Percentiles rank a stretch among this genome's conserved stretches.
Evolutionary conservation across 2,113 vertebrate genomes (phyloP).

Genomic region (Hymenochirus boettgeri): DNA sequence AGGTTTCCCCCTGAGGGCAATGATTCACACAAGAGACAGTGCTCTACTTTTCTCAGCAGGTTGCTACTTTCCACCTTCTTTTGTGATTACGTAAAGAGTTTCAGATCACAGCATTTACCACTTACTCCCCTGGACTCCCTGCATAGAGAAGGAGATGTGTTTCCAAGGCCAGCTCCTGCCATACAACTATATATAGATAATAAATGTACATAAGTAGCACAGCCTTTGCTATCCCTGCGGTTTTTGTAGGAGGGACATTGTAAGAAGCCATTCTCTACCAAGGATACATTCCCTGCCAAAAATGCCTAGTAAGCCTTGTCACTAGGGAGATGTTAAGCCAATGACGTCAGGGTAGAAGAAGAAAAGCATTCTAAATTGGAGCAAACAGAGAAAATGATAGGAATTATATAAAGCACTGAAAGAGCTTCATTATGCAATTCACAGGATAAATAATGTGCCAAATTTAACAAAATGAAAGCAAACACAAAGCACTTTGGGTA

Average conservation of each 20-base stretch:
- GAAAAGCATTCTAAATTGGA: background rate
- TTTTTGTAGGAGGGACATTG: slow-evolving; percentile 12
- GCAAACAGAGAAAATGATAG: background rate
- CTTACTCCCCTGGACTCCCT: background rate
- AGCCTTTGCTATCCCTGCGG: slow-evolving; percentile 7
- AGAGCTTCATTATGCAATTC: no score
- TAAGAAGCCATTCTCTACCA: background rate
- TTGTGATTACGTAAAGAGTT: slow-evolving; percentile 1
- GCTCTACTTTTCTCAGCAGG: slow-evolving; percentile 7
- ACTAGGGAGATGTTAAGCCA: background rate
- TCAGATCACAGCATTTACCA: background rate
- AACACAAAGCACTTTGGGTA: no score
- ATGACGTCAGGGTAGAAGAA: background rate
- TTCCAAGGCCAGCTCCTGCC: slow-evolving; percentile 11
- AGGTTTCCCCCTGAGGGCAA: background rate
- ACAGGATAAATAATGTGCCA: no score
- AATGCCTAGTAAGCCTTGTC: slow-evolving; percentile 7
- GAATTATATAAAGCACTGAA: background rate
- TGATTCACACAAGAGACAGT: background rate
- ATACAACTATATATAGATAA: slow-evolving; percentile 19
- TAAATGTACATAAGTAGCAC: background rate
- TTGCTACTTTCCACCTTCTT: slow-evolving; percentile 1
- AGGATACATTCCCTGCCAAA: background rate
- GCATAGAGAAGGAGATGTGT: background rate
- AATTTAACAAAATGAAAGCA: no score